phyloP scores from a whole-genome alignment of 2,888 invertebrate species.

The Agrochola macilenta region DNA sequence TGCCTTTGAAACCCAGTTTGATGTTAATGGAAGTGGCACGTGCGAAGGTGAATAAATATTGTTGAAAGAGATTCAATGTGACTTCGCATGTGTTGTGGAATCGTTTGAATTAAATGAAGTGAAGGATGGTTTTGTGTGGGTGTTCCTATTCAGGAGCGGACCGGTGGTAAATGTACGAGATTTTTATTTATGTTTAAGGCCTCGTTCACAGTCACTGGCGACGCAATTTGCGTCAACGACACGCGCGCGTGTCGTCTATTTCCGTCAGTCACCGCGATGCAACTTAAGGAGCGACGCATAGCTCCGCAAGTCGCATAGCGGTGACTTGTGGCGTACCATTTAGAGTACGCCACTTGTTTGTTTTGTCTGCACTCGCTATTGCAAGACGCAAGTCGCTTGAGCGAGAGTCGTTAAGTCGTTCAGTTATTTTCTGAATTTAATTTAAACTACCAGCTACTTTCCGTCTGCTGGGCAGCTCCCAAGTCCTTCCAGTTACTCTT shows the following conservation, averaged over 20 bases:
- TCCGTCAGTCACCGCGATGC: no score
- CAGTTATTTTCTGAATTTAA: not conserved
- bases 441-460: not conserved
- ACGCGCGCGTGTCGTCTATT: no score
- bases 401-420: no score
- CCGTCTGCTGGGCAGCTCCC: accelerated
- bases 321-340: not conserved
- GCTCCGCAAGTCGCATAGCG: no score
- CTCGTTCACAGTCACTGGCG: not conserved
- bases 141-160: not conserved
- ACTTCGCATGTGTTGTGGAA: slow-evolving; percentile 9
- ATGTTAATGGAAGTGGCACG: slow-evolving; percentile 41
- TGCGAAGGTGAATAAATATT: slow-evolving; percentile 19
- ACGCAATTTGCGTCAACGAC: not conserved
- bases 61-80: slow-evolving; percentile 26
- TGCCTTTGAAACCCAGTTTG: not conserved
- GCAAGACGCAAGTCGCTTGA: not conserved
- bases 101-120: slow-evolving; percentile 29
- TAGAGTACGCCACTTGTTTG: not conserved
- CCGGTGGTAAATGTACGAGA: not conserved
- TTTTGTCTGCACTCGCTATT: not conserved
- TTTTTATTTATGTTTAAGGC: not conserved
- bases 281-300: no score
- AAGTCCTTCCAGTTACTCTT: not conserved
- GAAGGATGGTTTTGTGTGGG: slow-evolving; percentile 6